Evolutionary conservation across 2,113 vertebrate genomes (phyloP), one percentile per base, ranked within the genome.

Genomic region (Hippopotamus amphibius): DNA sequence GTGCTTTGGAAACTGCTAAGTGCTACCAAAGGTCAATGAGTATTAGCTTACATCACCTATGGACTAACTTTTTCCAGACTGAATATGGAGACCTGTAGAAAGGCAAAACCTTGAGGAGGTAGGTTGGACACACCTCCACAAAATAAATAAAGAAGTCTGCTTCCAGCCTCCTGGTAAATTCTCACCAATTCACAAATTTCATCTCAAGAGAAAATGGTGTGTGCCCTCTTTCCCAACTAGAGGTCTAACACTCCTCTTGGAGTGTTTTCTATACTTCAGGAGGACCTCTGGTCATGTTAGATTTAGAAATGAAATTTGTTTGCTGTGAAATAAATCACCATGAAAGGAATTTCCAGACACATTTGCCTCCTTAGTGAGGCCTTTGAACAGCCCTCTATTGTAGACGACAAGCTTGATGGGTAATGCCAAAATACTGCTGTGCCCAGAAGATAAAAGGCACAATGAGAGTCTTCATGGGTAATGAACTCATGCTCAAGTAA

Each of bases 291-390:
- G 41, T 88, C 88, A 95, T 63, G 68, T 61, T 95, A 63, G 69
- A 71, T 96, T 90, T 74, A 82, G 33, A 88, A 85, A 92, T 43
- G 30, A 95, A 95, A 96, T 96, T 88, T 37, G 22, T 80, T 95
- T 91, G 46, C 63, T 89, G 9, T 80, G 55, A 97, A 87, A 86
- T 95, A 95, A 97, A 95, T 96, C 86, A 93, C 79, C 68, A 86
- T 87, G 79, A 95, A 95, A 95, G 66, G 95, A 86, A 85, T 93
- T 90, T 93, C 61, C 43, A 83, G 96, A 89, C 81, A 95, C 30
- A 93, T n/a, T 7, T 79, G 81, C 68, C 65, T 95, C 72, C 91
- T 69, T 41, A 33, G 66, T n/a, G 71, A 96, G 93, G 85, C 43
- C 82, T 97, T 82, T 95, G 66, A 96, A 88, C n/a, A 68, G 53